A percentile compares a stretch with the other conserved stretches of the same genome.
phyloP scores from a whole-genome alignment of 2,113 vertebrate genomes.

The Toxostoma redivivum region DNA sequence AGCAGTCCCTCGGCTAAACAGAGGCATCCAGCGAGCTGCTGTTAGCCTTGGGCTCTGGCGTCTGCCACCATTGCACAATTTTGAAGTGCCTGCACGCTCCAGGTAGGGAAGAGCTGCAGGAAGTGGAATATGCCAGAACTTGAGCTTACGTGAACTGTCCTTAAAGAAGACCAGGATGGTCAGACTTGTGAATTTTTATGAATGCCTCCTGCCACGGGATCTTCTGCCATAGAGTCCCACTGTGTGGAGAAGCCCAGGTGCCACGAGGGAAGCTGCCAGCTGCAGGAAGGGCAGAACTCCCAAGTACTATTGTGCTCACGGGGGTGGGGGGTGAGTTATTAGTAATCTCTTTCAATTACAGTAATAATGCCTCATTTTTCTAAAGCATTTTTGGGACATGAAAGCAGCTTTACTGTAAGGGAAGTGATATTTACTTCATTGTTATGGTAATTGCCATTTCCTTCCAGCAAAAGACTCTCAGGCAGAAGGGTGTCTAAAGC shows the following conservation, averaged over 20 bases:
- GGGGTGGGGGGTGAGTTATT: neutral
- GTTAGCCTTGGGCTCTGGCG: neutral
- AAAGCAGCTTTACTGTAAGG: constrained; percentile 1
- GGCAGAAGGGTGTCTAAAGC: neutral
- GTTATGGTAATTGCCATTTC: constrained; percentile 15
- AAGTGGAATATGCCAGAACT: neutral
- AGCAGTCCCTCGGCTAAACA: neutral
- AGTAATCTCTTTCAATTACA: neutral
- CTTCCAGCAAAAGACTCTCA: neutral
- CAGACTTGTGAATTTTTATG: neutral
- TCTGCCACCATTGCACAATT: neutral
- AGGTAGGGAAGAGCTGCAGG: neutral
- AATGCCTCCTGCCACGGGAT: neutral
- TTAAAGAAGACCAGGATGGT: neutral
- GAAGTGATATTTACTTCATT: constrained; percentile 39
- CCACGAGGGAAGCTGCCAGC: accelerated
- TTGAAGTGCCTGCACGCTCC: neutral
- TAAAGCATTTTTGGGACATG: neutral
- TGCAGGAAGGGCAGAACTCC: neutral
- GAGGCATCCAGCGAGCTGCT: neutral
- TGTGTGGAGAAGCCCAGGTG: neutral
- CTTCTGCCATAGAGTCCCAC: accelerated
- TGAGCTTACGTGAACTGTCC: neutral
- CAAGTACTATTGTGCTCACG: neutral
- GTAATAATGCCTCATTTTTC: neutral